Evolutionary conservation across 2,797 vertebrate genomes (phyloP), one percentile per base, ranked within the genome.

Genomic region (Cynopterus sphinx): DNA sequence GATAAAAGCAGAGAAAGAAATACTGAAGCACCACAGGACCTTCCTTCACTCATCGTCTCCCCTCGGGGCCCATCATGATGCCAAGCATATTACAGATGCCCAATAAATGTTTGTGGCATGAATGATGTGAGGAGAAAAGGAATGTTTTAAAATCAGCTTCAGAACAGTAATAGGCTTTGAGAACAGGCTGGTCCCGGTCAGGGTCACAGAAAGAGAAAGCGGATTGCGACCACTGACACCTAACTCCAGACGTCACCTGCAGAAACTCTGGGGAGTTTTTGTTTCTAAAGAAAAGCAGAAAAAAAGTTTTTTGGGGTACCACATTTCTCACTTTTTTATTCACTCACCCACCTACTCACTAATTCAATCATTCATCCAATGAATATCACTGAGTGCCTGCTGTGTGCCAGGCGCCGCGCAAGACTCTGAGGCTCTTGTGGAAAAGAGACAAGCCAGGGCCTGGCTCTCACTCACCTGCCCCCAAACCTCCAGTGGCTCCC

Each of bases 1-100:
- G 96, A 97, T 97, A 51, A 98, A 97, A 97, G 95, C 92, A 43
- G 81, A 90, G 63, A 33, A 83, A 88, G 95, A 96, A 84, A 90
- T 59, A 73, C 90, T 26, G 55, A 81, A 71, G 63, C 65, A 4
- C 96, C 65, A 16, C 82, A 68, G 92, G 94, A 63, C 83, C 75
- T 19, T 71, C 28, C 61, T 77, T 95, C 84, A 41, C 90, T 91
- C 74, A 21, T 75, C 94, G 49, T 63, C 85, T 78, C 57, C 92
- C 95, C 92, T 55, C 24, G 73, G 94, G 95, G 91, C 88, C 96
- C 63, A 88, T 95, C 90, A 57, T 1, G 2, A 88, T 92, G 88
- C 88, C 83, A 79, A 67, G 87, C 85, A 59, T 46, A 81, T 89
- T 92, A 96, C 21, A 96, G 91, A 89, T 91, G 95, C 95, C 95